Conservation (phyloP, 35 echinoderm and acorn worm genomes). For the Apostichopus californicus region DNA sequence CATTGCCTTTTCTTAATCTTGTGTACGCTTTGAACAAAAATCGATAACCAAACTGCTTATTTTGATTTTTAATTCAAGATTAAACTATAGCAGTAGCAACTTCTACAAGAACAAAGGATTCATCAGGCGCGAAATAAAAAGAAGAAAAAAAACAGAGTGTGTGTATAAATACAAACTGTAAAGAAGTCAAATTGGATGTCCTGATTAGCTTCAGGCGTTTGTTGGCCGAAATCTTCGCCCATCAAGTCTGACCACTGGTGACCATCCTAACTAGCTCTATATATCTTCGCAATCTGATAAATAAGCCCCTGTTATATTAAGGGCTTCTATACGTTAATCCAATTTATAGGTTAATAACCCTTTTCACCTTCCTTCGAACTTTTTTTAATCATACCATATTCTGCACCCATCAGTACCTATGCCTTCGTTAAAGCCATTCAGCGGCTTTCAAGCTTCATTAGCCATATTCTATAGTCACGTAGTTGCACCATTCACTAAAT, state of each 20-base stretch:
- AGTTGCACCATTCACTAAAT: background rate
- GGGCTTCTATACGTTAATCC: slow-evolving; percentile 16
- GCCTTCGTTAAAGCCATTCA: slow-evolving; percentile 6
- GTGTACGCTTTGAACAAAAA: background rate
- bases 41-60: background rate
- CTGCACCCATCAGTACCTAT: slow-evolving; percentile 31
- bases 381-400: slow-evolving; percentile 13
- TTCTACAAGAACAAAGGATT: background rate
- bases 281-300: background rate
- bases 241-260: no score
- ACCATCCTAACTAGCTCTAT: no score
- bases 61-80: background rate
- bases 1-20: background rate
- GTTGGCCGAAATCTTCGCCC: no score
- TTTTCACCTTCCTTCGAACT: slow-evolving; percentile 18
- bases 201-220: no score
- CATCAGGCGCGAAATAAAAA: background rate
- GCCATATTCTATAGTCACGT: background rate
- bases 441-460: background rate
- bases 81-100: no score
- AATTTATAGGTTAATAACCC: slow-evolving; percentile 52
- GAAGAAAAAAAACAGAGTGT: no score
- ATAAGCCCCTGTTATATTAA: slow-evolving; percentile 31
- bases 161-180: no score
- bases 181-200: no score